Percentiles rank a stretch among this genome's conserved stretches.
Evolutionary conservation across 2,888 invertebrate genomes (phyloP).

Genomic region (Archips xylosteana): DNA sequence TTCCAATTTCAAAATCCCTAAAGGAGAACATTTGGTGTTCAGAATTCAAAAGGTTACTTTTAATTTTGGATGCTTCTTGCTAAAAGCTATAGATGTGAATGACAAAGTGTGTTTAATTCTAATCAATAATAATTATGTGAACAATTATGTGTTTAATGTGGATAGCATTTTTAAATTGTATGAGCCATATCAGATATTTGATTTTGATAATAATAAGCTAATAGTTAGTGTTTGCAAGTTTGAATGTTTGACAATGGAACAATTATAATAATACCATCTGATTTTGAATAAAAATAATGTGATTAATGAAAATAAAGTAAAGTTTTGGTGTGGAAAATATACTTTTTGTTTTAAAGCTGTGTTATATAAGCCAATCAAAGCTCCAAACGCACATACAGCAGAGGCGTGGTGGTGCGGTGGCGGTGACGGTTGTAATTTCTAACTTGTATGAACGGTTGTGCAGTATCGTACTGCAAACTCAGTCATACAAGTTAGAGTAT

Average conservation of each 20-base stretch:
- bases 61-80: constrained; percentile 67
- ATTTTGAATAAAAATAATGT: not conserved
- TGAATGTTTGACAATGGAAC: constrained; percentile 56
- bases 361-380: too few relatives aligned
- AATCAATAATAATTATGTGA: constrained; percentile 64
- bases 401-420: too few relatives aligned
- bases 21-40: constrained; percentile 61
- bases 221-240: constrained; percentile 75
- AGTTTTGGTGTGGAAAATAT: too few relatives aligned
- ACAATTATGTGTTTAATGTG: constrained; percentile 51
- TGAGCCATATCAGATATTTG: constrained; percentile 65
- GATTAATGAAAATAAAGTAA: too few relatives aligned
- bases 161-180: constrained; percentile 67
- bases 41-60: constrained; percentile 61
- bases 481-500: too few relatives aligned
- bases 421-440: too few relatives aligned
- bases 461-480: too few relatives aligned
- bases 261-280: not conserved
- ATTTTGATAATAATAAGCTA: constrained; percentile 56
- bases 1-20: constrained; percentile 73
- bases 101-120: constrained; percentile 60
- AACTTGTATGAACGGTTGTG: too few relatives aligned
- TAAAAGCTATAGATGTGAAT: constrained; percentile 59
- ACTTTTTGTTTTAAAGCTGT: not conserved
- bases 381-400: too few relatives aligned